Percentiles rank a stretch among this genome's conserved stretches.
Conservation (phyloP, 2,113 vertebrate species). For the Lepisosteus oculatus region DNA sequence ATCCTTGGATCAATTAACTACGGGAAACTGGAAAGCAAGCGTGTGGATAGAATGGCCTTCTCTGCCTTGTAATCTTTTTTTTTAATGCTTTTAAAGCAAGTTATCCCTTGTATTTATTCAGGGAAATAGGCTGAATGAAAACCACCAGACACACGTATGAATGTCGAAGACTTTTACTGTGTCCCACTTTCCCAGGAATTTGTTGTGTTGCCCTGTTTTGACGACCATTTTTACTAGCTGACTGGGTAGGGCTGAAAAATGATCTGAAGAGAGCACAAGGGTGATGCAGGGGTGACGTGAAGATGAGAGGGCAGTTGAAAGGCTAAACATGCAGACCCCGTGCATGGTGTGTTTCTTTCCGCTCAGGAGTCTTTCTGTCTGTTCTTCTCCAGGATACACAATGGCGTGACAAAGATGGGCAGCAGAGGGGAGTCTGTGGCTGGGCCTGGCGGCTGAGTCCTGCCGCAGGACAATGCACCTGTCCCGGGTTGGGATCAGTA, state of each 20-base stretch:
- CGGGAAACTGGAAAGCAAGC: not conserved
- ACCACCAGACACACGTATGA: too few relatives aligned
- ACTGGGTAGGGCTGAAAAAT: not conserved
- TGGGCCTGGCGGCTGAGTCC: slow-evolving; percentile 66
- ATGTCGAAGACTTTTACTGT: too few relatives aligned
- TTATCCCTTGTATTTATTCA: too few relatives aligned
- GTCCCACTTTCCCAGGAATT: too few relatives aligned
- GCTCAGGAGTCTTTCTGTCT: not conserved
- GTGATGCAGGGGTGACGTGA: not conserved
- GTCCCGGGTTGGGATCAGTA: slow-evolving; percentile 68
- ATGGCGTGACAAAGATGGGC: slow-evolving; percentile 50
- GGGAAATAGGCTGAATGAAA: too few relatives aligned
- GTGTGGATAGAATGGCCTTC: too few relatives aligned
- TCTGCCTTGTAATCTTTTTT: too few relatives aligned
- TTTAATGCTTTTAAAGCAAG: too few relatives aligned
- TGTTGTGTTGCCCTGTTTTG: too few relatives aligned
- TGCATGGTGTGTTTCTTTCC: not conserved
- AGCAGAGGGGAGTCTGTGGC: slow-evolving; percentile 34
- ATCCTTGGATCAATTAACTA: not conserved
- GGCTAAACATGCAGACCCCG: too few relatives aligned
- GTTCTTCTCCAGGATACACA: slow-evolving; percentile 28
- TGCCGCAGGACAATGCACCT: slow-evolving; percentile 67
- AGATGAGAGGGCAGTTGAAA: not conserved
- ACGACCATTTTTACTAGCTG: too few relatives aligned
- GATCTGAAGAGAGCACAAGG: not conserved